Evolutionary conservation across 2,113 vertebrate genomes (phyloP).

Genomic region (Regulus satrapa): DNA sequence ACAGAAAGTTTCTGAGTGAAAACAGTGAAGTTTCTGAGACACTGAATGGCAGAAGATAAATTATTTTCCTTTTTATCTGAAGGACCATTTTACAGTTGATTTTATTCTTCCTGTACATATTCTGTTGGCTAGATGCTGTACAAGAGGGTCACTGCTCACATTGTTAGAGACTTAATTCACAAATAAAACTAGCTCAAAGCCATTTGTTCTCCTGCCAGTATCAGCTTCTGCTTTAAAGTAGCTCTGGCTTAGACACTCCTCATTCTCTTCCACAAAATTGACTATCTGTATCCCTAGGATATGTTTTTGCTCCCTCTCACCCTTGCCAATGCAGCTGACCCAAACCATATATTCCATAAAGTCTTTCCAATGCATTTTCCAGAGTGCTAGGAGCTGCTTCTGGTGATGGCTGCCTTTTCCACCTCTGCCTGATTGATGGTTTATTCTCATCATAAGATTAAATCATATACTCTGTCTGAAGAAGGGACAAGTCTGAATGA

Average conservation of each 20-base stretch:
- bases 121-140: background rate
- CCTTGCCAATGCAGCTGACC: background rate
- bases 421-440: background rate
- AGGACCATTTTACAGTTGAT: background rate
- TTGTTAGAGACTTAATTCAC: background rate
- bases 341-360: background rate
- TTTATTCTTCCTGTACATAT: background rate
- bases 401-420: background rate
- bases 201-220: background rate
- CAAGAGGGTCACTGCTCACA: background rate
- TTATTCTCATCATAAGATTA: background rate
- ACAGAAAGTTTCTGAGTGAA: no score
- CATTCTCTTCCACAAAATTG: background rate
- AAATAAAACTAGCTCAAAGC: background rate
- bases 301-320: background rate
- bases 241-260: background rate
- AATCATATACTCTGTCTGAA: background rate
- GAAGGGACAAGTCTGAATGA: background rate
- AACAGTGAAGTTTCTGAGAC: background rate
- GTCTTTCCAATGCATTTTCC: background rate
- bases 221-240: background rate
- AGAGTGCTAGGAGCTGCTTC: background rate
- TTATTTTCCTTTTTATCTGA: background rate
- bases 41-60: background rate
- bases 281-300: background rate